A percentile compares a stretch with the other conserved stretches of the same genome.
These are phyloP conservation scores for Entomobrya proxima DNA, from an alignment of 2,888 invertebrate species.

Conservation along the genomic window DNA sequence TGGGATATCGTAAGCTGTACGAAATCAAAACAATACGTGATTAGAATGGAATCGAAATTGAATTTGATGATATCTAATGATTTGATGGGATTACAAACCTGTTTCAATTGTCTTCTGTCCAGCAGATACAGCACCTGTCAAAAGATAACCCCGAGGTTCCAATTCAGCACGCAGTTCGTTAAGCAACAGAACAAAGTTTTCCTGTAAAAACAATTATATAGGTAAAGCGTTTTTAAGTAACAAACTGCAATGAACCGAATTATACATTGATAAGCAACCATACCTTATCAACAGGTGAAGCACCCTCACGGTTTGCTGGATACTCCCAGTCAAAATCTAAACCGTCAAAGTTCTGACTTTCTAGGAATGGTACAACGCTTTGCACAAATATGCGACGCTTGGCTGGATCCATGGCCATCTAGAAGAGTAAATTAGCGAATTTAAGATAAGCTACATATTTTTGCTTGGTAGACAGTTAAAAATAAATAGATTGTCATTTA, in stretches of 20 bases:
- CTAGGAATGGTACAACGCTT: slow-evolving; percentile 80
- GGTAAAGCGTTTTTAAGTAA: too few species aligned
- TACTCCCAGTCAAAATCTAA: slow-evolving; percentile 76
- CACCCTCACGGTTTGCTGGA: slow-evolving; percentile 71
- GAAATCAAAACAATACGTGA: too few species aligned
- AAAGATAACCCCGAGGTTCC: slow-evolving; percentile 77
- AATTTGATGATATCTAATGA: too few species aligned
- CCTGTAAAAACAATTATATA: too few species aligned
- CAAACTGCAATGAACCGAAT: too few species aligned
- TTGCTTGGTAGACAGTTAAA: slow-evolving; percentile 81
- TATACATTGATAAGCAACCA: too few species aligned
- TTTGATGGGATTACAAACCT: too few species aligned
- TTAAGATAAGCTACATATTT: too few species aligned
- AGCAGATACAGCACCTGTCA: slow-evolving; percentile 82
- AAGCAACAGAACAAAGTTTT: slow-evolving; percentile 80
- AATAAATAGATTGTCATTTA: slow-evolving; percentile 77
- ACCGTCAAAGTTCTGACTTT: slow-evolving; percentile 83
- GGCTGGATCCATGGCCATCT: too few species aligned
- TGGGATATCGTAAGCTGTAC: not conserved
- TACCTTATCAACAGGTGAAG: slow-evolving; percentile 72
- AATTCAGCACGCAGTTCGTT: slow-evolving; percentile 81
- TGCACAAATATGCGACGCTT: too few species aligned
- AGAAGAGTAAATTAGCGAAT: too few species aligned
- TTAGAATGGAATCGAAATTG: too few species aligned
- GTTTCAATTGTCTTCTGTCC: slow-evolving; percentile 77